phyloP scores from a whole-genome alignment of 1,140 invertebrate species.

The Trigoniulus corallinus region DNA sequence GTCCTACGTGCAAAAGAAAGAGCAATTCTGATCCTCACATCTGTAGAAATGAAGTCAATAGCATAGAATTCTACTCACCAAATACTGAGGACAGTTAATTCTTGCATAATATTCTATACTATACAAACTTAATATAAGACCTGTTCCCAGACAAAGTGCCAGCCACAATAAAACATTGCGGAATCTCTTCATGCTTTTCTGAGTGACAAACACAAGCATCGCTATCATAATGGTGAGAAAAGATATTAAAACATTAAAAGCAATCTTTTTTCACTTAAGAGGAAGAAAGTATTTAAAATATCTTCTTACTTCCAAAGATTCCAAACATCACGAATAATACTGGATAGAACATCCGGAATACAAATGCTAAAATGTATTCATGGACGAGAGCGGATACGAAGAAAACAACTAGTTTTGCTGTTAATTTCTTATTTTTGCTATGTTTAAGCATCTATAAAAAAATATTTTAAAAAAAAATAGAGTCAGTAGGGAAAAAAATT shows the following conservation, averaged over 20 bases:
- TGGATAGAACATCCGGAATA: constrained; percentile 72
- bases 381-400: constrained; percentile 52
- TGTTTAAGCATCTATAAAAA: constrained; percentile 15
- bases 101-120: constrained; percentile 70
- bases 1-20: constrained; percentile 4
- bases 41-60: not conserved
- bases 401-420: constrained; percentile 35
- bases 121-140: constrained; percentile 56
- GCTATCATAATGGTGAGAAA: constrained; percentile 25
- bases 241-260: not conserved
- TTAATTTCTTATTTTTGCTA: constrained; percentile 6
- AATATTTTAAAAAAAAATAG: constrained; percentile 4
- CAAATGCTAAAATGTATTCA: constrained; percentile 62
- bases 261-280: not conserved
- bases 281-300: constrained; percentile 1
- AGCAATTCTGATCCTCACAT: not conserved
- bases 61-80: constrained; percentile 11
- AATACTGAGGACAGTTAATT: constrained; percentile 44
- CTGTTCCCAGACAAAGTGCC: constrained; percentile 52
- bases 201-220: constrained; percentile 34
- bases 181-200: constrained; percentile 26
- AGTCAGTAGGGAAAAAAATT: too few species aligned
- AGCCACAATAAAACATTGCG: constrained; percentile 72
- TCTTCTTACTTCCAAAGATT: constrained; percentile 31
- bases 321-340: constrained; percentile 56